Evolutionary conservation across 2,113 vertebrate genomes (phyloP).

Genomic region (Sterrhoptilus dennistouni): DNA sequence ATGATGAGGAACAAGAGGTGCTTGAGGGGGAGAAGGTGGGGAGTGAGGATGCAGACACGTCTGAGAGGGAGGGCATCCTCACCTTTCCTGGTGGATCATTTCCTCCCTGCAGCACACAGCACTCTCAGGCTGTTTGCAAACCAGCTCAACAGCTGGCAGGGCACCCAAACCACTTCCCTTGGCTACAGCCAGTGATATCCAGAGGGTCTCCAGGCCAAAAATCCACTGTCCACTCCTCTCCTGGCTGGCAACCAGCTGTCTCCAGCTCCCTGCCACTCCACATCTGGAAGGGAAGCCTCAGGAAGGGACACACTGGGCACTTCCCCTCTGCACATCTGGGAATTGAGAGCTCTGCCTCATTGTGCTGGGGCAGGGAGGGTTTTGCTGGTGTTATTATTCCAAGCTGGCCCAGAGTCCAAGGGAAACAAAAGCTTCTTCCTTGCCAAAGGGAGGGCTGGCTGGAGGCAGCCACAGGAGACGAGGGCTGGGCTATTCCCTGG

Average conservation of each 20-base stretch:
- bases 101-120: background rate
- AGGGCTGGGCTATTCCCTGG: conserved; percentile 4
- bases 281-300: conserved; percentile 45
- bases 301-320: background rate
- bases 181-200: background rate
- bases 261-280: background rate
- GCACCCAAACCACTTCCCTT: background rate
- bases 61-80: background rate
- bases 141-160: background rate
- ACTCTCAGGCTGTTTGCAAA: background rate
- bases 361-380: background rate
- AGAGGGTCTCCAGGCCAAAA: conserved; percentile 54
- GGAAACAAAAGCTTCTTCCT: conserved; percentile 49
- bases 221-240: background rate
- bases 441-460: conserved; percentile 37
- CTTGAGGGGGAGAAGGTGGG: background rate
- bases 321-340: conserved; percentile 13
- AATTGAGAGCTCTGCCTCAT: background rate
- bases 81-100: background rate
- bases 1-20: background rate
- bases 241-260: background rate
- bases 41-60: background rate
- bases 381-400: background rate
- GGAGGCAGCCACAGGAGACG: background rate
- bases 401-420: background rate